These are phyloP conservation scores for Festucalex cinctus DNA, from an alignment of 2,113 vertebrate species.

Conservation along the genomic window DNA sequence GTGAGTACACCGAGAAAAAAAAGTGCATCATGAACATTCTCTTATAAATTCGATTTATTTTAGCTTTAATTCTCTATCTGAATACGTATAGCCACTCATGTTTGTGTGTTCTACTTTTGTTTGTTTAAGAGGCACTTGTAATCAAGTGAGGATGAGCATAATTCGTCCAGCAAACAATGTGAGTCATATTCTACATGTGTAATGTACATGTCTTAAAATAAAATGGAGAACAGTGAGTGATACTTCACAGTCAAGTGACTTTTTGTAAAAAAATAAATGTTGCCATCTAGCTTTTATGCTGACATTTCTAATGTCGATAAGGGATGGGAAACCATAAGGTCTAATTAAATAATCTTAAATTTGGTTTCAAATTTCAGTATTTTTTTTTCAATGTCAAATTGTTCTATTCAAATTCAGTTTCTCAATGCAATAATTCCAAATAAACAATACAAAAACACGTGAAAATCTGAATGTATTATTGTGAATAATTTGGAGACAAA, in stretches of 20 bases:
- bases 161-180: no score
- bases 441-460: no score
- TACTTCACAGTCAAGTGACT: constrained; percentile 36
- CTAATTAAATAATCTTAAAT: no score
- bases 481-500: neutral
- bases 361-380: no score
- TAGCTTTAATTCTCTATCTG: neutral
- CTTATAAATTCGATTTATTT: neutral
- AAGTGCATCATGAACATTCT: neutral
- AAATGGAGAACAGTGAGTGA: constrained; percentile 8
- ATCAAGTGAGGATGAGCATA: no score
- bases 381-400: no score
- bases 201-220: constrained; percentile 28
- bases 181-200: no score
- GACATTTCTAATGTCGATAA: constrained; percentile 12
- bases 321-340: neutral
- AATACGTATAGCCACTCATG: neutral
- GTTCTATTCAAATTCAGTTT: no score
- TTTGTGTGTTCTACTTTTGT: neutral
- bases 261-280: constrained; percentile 60
- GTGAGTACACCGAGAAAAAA: constrained; percentile 39
- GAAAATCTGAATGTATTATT: no score
- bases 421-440: no score
- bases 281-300: constrained; percentile 37
- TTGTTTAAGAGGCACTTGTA: neutral